These are phyloP conservation scores for Pyrrhosoma nymphula DNA, from an alignment of 2,888 invertebrate genomes.

Conservation along the genomic window DNA sequence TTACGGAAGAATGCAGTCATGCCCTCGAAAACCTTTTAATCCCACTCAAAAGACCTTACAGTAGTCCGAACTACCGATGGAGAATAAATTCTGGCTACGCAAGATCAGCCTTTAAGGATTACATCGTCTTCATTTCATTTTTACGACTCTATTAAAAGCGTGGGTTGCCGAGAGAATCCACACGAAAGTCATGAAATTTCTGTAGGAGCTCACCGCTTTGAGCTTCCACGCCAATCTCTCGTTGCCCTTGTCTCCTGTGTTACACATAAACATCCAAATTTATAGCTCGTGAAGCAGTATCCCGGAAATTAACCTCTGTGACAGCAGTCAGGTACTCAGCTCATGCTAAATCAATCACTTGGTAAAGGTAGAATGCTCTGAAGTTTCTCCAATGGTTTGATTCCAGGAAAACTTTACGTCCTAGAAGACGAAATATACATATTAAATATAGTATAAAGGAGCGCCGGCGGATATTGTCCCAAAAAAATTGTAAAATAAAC, in stretches of 20 bases:
- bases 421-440: too few relatives aligned
- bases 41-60: background rate
- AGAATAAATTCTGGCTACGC: background rate
- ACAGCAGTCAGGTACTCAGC: background rate
- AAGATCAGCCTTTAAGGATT: background rate
- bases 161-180: background rate
- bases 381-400: too few relatives aligned
- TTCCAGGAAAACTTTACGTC: too few relatives aligned
- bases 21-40: background rate
- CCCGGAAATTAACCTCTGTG: background rate
- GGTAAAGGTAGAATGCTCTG: background rate
- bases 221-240: background rate
- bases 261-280: background rate
- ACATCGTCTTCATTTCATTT: background rate
- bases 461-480: too few relatives aligned
- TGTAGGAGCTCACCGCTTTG: background rate
- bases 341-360: background rate
- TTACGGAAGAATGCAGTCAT: background rate
- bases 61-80: background rate
- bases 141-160: background rate
- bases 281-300: background rate
- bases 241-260: background rate
- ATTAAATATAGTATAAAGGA: too few relatives aligned
- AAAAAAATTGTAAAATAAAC: too few relatives aligned
- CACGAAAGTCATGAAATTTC: conserved; percentile 19